A percentile compares a stretch with the other conserved stretches of the same genome.
phyloP scores from a whole-genome alignment of 2,888 invertebrate species.

The Callyntrura sp. region DNA sequence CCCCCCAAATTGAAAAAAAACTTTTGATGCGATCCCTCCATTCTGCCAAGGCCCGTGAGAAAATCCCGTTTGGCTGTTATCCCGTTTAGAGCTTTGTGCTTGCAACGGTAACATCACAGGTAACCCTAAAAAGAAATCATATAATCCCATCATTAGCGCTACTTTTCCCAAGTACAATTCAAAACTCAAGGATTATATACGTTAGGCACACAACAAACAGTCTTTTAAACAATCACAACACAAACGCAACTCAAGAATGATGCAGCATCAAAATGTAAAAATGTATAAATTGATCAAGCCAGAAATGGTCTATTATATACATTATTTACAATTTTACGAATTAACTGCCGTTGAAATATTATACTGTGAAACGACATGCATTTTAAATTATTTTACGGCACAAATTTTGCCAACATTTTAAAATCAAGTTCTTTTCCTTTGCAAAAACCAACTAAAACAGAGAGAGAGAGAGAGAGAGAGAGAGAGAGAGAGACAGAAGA shows the following conservation, averaged over 20 bases:
- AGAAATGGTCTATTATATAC: background rate
- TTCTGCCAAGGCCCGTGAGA: slow-evolving; percentile 54
- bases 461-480: no score
- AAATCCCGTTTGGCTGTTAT: background rate
- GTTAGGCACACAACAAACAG: slow-evolving; percentile 14
- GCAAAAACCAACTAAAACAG: no score
- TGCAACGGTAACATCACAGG: slow-evolving; percentile 71
- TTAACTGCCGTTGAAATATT: no score
- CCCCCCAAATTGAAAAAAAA: background rate
- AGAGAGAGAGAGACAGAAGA: no score
- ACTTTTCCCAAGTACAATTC: background rate
- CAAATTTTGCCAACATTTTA: no score
- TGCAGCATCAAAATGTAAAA: slow-evolving; percentile 7
- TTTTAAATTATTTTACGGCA: no score
- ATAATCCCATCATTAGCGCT: background rate
- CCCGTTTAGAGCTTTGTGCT: slow-evolving; percentile 57
- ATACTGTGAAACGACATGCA: no score
- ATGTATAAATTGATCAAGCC: background rate
- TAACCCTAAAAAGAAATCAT: slow-evolving; percentile 44
- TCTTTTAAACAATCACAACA: slow-evolving; percentile 19
- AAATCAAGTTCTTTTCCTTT: no score
- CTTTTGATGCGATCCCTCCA: background rate
- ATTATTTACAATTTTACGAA: no score
- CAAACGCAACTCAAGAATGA: slow-evolving; percentile 8
- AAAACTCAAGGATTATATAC: background rate